These are phyloP conservation scores for Orcinus orca DNA, from an alignment of 2,113 vertebrate species.

Conservation along the genomic window DNA sequence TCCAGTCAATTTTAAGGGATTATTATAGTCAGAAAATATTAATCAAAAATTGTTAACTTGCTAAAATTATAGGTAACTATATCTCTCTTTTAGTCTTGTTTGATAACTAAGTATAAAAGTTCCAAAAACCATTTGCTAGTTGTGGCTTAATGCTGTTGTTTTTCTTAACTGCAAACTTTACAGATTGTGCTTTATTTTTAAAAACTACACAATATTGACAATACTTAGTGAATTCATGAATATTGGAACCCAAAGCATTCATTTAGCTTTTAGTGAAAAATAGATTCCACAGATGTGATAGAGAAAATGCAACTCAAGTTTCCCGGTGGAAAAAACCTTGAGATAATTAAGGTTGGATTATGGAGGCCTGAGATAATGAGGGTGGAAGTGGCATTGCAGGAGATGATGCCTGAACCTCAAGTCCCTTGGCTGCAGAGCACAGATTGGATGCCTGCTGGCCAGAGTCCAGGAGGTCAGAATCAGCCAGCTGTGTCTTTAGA, in stretches of 20 bases:
- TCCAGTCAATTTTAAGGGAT: not conserved
- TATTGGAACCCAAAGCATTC: not conserved
- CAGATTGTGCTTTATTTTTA: not conserved
- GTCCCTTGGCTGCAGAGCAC: not conserved
- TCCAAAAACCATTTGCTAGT: not conserved
- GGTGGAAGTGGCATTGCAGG: not conserved
- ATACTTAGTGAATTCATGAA: not conserved
- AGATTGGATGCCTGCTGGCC: slow-evolving; percentile 27
- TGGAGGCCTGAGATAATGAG: not conserved
- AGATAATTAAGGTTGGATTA: not conserved
- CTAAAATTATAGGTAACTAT: not conserved
- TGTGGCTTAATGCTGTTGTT: not conserved
- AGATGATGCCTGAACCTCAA: not conserved
- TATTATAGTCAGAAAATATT: not conserved
- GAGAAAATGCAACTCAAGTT: not conserved
- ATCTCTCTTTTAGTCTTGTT: not conserved
- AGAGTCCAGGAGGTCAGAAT: not conserved
- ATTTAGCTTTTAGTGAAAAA: not conserved
- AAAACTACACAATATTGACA: not conserved
- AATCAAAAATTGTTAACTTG: not conserved
- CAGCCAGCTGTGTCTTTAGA: slow-evolving; percentile 2
- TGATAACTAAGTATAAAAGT: not conserved
- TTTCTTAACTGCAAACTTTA: not conserved
- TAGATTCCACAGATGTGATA: not conserved
- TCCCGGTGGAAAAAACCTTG: not conserved